phyloP scores from a whole-genome alignment of 1,140 invertebrate species.

The Kradibia gibbosae region DNA sequence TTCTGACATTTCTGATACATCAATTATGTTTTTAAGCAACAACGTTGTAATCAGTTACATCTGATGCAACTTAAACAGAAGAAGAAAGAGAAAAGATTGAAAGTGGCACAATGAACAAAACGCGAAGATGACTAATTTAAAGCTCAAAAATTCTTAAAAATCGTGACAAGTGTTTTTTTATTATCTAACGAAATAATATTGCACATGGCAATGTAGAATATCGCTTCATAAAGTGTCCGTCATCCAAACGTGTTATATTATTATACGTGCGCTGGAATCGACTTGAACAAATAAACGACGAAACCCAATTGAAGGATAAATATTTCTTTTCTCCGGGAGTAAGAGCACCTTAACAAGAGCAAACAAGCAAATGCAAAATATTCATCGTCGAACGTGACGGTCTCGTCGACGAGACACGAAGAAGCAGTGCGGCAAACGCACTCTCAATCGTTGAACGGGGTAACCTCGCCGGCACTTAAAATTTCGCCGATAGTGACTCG shows the following conservation, averaged over 20 bases:
- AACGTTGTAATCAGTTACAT: no score
- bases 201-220: neutral
- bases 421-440: slow-evolving; percentile 29
- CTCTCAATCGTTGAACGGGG: slow-evolving; percentile 45
- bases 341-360: slow-evolving; percentile 48
- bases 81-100: no score
- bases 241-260: neutral
- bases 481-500: slow-evolving; percentile 48
- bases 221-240: neutral
- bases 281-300: slow-evolving; percentile 8
- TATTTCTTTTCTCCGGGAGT: slow-evolving; percentile 40
- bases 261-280: neutral
- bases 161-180: neutral
- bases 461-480: slow-evolving; percentile 51
- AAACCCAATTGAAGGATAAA: slow-evolving; percentile 46
- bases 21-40: no score
- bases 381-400: slow-evolving; percentile 44
- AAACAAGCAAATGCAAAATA: slow-evolving; percentile 48
- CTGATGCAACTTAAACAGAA: no score
- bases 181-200: neutral
- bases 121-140: neutral
- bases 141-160: neutral
- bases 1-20: no score
- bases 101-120: neutral
- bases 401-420: slow-evolving; percentile 21